Evolutionary conservation across 2,113 vertebrate genomes (phyloP), one percentile per base, ranked within the genome.

Genomic region (Leucoraja erinaceus): DNA sequence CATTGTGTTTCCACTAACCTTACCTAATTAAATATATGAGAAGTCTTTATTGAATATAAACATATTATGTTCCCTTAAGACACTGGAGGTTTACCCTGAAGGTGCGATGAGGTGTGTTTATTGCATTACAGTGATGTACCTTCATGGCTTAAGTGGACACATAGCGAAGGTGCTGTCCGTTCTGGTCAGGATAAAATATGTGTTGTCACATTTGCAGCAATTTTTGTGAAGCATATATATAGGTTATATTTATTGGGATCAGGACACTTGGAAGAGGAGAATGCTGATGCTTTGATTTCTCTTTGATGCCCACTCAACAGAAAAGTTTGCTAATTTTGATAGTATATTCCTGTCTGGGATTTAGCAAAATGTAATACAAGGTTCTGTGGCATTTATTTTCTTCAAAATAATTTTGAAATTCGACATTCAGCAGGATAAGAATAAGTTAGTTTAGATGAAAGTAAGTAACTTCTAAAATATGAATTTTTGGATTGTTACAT

Each of bases 401-500:
- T 86, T 86, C 5, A 47, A 86, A 86, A 86, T 54, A 28, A 86
- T 5, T 25, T 86, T n/a, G 81, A 1, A 16, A 25, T 86, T 86
- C 56, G n/a, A 11, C 56, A 61, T 25, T 28, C 81, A 86, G 56
- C 81, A 61, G 81, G 28, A 86, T 61, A 61, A 59, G 59, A 56
- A 86, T 86, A 56, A 86, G 81, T 86, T 84, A 22, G 59, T 86
- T 59, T 28, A 5, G 54, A 86, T 86, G 59, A 86, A 86, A 86
- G 59, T 86, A 75, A 75, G n/a, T 28, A 25, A n/a, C 74, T n/a
- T 75, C 1, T 8, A 75, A 75, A 75, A 75, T n/a, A 28, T 28
- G 22, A 75, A 75, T 75, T 25, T 28, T 75, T 75, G n/a, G 74
- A 75, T 28, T 1, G 74, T n/a, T 75, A 25, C 56, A 86, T 86